These are phyloP conservation scores for Aptenodytes forsteri DNA, from an alignment of 2,113 vertebrate species.

Conservation along the genomic window DNA sequence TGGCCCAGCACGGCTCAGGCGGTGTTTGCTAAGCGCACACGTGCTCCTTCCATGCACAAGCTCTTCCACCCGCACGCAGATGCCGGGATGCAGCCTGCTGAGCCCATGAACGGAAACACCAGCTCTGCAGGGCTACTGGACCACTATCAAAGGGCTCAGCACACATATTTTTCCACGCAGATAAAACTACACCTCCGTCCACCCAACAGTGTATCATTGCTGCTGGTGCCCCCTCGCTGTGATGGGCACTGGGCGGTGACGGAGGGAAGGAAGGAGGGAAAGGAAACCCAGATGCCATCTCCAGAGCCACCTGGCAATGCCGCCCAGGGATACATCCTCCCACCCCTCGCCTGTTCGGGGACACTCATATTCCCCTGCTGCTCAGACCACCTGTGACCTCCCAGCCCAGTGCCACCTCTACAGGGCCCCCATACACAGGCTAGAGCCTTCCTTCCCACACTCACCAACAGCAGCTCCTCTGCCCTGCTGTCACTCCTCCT, in stretches of 20 bases:
- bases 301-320: background rate
- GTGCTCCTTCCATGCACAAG: background rate
- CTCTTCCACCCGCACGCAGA: background rate
- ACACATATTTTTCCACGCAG: background rate
- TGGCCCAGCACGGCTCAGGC: background rate
- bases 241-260: rapidly evolving
- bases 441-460: background rate
- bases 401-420: background rate
- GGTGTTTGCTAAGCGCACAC: background rate
- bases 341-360: background rate
- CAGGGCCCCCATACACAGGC: background rate
- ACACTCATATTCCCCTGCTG: background rate
- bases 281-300: background rate
- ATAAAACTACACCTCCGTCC: background rate
- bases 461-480: background rate
- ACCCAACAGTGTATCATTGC: rapidly evolving
- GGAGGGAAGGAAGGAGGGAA: background rate
- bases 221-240: background rate
- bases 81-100: background rate
- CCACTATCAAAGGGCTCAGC: background rate
- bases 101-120: background rate
- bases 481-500: background rate
- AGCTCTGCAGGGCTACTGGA: background rate
- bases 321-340: background rate
- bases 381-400: background rate